These are phyloP conservation scores for Thereva unica DNA, from an alignment of 2,888 invertebrate genomes.

Conservation along the genomic window DNA sequence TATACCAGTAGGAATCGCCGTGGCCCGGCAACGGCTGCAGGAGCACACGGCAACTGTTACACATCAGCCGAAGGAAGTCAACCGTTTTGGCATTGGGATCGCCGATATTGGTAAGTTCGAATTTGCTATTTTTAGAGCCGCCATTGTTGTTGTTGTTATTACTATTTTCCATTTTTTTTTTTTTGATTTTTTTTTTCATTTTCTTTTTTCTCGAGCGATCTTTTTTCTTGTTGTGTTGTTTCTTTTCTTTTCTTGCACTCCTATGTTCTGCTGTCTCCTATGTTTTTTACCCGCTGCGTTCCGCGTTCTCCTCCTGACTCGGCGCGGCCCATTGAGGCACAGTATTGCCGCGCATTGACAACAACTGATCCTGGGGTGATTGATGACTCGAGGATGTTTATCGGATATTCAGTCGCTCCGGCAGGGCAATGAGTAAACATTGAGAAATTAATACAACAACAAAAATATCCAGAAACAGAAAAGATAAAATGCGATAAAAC, in stretches of 20 bases:
- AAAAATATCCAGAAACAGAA: no score
- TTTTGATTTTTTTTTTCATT: constrained; percentile 16
- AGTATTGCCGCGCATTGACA: not conserved
- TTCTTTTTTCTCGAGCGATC: constrained; percentile 13
- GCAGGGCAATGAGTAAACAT: not conserved
- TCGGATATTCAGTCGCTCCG: not conserved
- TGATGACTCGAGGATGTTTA: not conserved
- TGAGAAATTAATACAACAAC: no score
- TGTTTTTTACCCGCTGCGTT: no score
- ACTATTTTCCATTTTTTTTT: constrained; percentile 16
- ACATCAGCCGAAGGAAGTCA: constrained; percentile 54
- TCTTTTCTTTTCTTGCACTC: constrained; percentile 13
- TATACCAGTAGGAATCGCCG: constrained; percentile 84
- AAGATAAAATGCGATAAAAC: no score
- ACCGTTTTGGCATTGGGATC: constrained; percentile 57
- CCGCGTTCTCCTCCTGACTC: no score
- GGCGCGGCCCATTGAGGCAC: not conserved
- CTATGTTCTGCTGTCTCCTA: no score
- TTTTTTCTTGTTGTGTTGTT: constrained; percentile 35
- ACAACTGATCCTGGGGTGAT: not conserved
- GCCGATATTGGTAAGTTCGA: constrained; percentile 55
- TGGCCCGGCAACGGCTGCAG: constrained; percentile 75
- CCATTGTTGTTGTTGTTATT: constrained; percentile 55
- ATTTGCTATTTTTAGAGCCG: constrained; percentile 49
- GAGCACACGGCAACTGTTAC: constrained; percentile 46